A percentile compares a stretch with the other conserved stretches of the same genome.
These are phyloP conservation scores for Mus minutoides DNA, from an alignment of 2,797 vertebrate species.

Conservation along the genomic window DNA sequence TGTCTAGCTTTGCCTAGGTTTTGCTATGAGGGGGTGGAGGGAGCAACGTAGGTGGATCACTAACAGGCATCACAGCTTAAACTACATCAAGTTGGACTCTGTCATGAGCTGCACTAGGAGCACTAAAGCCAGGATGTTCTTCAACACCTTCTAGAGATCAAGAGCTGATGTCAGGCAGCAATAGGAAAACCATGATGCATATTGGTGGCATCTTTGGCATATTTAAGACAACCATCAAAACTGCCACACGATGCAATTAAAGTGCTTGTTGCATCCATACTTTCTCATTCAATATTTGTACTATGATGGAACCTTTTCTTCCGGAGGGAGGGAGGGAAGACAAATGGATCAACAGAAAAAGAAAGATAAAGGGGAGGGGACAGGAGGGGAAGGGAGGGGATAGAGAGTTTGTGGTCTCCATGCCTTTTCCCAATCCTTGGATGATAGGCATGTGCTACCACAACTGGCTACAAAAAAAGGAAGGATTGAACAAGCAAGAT, in stretches of 20 bases:
- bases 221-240: not conserved
- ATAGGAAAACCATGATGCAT: not conserved
- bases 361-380: not conserved
- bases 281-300: not conserved
- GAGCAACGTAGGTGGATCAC: not conserved
- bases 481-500: not conserved
- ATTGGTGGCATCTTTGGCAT: not conserved
- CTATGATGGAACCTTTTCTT: not conserved
- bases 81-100: not conserved
- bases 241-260: not conserved
- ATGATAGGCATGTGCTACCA: not conserved
- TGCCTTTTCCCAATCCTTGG: not conserved
- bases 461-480: not conserved
- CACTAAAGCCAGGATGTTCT: not conserved
- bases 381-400: fast-evolving
- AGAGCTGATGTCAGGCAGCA: not conserved
- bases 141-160: not conserved
- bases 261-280: not conserved
- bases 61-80: not conserved
- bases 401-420: not conserved
- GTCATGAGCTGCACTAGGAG: no score
- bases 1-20: not conserved
- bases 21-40: not conserved
- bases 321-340: no score
- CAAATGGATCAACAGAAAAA: not conserved